Percentiles rank a stretch among this genome's conserved stretches.
These are phyloP conservation scores for Eulemur rubriventer DNA, from an alignment of 2,797 vertebrate genomes.

Conservation along the genomic window DNA sequence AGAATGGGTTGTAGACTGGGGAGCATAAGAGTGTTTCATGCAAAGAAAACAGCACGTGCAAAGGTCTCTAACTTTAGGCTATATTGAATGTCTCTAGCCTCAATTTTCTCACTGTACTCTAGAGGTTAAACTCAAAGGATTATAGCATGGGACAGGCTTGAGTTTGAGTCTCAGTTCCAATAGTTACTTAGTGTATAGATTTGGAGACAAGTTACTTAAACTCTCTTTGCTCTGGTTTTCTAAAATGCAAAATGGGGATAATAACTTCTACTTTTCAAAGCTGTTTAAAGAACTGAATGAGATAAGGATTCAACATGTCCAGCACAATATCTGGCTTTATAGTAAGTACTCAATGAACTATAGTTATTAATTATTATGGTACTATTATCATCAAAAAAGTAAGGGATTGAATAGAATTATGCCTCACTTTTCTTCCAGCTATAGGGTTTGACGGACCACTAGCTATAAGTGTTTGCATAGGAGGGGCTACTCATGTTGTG, in stretches of 20 bases:
- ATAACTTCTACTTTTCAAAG: not conserved
- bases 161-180: not conserved
- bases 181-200: not conserved
- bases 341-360: not conserved
- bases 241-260: not conserved
- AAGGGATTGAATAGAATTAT: not conserved
- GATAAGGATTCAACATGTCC: not conserved
- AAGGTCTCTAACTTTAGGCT: not conserved
- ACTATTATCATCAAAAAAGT: not conserved
- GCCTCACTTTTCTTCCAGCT: not conserved
- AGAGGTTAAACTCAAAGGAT: not conserved
- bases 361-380: not conserved
- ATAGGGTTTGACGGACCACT: not conserved
- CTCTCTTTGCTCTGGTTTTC: not conserved
- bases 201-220: not conserved
- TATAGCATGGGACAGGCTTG: not conserved
- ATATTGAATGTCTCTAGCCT: not conserved
- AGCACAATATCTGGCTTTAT: not conserved
- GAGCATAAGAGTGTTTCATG: no score
- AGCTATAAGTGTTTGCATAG: not conserved
- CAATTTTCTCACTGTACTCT: not conserved
- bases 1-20: not conserved
- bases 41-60: not conserved
- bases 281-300: slow-evolving; percentile 20
- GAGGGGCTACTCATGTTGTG: not conserved